Conservation (phyloP, 2,113 vertebrate species). For the Dromas ardeola region DNA sequence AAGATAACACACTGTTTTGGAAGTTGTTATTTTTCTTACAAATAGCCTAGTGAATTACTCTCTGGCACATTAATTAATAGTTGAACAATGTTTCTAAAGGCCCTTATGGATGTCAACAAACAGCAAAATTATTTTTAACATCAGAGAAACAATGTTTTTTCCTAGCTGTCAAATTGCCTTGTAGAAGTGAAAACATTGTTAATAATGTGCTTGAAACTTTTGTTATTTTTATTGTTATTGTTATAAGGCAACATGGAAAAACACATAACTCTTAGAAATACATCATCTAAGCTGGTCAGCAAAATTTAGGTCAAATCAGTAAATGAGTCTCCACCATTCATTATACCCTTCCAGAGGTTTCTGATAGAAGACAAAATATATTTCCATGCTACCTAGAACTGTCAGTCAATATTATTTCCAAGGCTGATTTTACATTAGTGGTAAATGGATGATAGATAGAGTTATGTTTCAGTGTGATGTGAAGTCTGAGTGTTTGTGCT, state of each 20-base stretch:
- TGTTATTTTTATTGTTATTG: not conserved
- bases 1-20: not conserved
- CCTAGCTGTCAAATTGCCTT: not conserved
- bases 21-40: not conserved
- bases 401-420: conserved; percentile 1
- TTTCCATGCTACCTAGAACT: not conserved
- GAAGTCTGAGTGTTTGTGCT: not conserved
- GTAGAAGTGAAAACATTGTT: not conserved
- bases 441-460: not conserved
- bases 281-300: not conserved
- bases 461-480: not conserved
- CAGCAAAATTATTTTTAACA: not conserved
- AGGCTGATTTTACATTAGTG: not conserved
- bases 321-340: not conserved
- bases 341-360: not conserved
- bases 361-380: not conserved
- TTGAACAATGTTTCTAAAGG: not conserved
- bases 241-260: not conserved
- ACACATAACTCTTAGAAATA: not conserved
- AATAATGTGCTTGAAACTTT: not conserved
- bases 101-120: not conserved
- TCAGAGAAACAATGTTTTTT: not conserved
- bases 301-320: not conserved
- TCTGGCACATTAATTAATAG: not conserved
- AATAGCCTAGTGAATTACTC: not conserved